Percentiles rank a stretch among this genome's conserved stretches.
Evolutionary conservation across 2,113 vertebrate species (phyloP).

Genomic region (Megaptera novaeangliae): DNA sequence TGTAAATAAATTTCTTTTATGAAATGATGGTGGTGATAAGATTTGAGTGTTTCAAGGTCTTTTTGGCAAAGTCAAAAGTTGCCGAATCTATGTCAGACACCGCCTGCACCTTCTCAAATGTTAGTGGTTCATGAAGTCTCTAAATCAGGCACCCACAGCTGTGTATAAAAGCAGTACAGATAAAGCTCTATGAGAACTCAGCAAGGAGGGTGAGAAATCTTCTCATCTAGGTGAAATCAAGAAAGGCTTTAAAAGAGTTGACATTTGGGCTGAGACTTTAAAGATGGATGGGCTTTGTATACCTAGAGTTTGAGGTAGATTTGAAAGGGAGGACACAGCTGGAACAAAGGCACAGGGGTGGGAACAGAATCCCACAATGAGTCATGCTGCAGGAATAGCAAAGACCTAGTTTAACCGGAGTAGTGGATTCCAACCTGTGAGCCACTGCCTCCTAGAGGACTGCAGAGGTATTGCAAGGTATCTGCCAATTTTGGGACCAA

Average conservation of each 20-base stretch:
- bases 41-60: background rate
- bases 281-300: background rate
- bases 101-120: background rate
- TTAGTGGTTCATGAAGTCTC: background rate
- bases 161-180: background rate
- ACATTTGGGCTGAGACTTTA: conserved; percentile 32
- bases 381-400: background rate
- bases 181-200: background rate
- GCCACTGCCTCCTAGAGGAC: background rate
- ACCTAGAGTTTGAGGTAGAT: background rate
- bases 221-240: background rate
- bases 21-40: background rate
- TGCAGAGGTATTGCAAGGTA: background rate
- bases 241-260: conserved; percentile 35
- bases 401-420: background rate
- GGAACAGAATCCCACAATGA: background rate
- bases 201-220: background rate
- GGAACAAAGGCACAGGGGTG: background rate
- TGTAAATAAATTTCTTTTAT: background rate
- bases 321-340: background rate
- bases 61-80: conserved; percentile 24
- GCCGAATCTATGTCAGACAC: background rate
- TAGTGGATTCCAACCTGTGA: background rate
- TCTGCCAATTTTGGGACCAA: background rate
- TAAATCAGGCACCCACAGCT: background rate